A percentile compares a stretch with the other conserved stretches of the same genome.
These are phyloP conservation scores for Vipera ursinii DNA, from an alignment of 2,797 vertebrate species.

Conservation along the genomic window DNA sequence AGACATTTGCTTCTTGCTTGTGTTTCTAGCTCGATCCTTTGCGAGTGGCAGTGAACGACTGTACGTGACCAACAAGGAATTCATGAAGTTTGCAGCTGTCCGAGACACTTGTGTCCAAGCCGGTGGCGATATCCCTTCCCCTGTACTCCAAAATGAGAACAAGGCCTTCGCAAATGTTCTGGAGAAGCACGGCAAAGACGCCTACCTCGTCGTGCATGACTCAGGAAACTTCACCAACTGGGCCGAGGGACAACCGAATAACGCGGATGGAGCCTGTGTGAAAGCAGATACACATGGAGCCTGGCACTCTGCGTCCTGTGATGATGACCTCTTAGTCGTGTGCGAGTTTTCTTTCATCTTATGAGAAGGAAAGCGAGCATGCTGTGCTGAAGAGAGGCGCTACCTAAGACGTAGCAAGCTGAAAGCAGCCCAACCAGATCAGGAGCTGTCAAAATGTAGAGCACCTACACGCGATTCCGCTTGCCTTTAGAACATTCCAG, in stretches of 20 bases:
- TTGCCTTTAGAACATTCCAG: not conserved
- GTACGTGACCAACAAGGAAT: not conserved
- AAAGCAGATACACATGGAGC: not conserved
- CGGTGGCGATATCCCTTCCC: conserved; percentile 20
- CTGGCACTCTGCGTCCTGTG: conserved; percentile 5
- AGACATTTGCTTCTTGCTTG: not conserved
- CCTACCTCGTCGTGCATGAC: not conserved
- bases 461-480: not conserved
- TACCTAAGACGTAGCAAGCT: not conserved
- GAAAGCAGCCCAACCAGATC: not conserved
- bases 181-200: not conserved
- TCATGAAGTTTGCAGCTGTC: not conserved
- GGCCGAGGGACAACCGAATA: not conserved
- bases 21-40: conserved; percentile 40
- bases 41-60: conserved; percentile 21
- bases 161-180: not conserved
- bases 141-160: not conserved
- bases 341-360: conserved; percentile 6
- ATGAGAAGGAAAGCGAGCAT: not conserved
- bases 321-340: not conserved
- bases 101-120: not conserved
- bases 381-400: not conserved
- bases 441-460: not conserved
- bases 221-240: not conserved
- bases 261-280: not conserved